phyloP scores from a whole-genome alignment of 92 coral and sea anemone species.

The Zoanthus gigantus region DNA sequence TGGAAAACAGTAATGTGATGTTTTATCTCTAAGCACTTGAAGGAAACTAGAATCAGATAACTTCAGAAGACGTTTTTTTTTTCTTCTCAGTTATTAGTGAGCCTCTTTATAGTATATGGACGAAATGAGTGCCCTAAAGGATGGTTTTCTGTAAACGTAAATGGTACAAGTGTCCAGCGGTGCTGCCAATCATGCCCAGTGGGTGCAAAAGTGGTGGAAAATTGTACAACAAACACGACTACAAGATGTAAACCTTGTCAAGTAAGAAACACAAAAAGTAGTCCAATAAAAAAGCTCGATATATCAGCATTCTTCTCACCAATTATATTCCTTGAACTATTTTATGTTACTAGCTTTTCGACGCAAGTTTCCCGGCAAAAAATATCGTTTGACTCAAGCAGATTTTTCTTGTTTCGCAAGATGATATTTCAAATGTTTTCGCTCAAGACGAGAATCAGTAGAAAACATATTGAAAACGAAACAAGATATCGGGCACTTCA shows the following conservation, averaged over 20 bases:
- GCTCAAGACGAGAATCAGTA: too few relatives aligned
- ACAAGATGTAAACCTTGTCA: slow-evolving; percentile 7
- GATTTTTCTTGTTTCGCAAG: too few relatives aligned
- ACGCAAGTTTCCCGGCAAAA: too few relatives aligned
- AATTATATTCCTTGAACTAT: too few relatives aligned
- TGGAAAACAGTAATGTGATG: background rate
- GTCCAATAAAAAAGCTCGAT: too few relatives aligned
- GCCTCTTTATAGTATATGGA: background rate
- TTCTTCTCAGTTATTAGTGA: background rate
- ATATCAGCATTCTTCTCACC: too few relatives aligned
- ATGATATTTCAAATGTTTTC: too few relatives aligned
- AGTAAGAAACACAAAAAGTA: background rate
- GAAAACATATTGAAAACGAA: too few relatives aligned
- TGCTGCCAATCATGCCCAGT: background rate
- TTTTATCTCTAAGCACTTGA: too few relatives aligned
- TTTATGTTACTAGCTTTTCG: too few relatives aligned
- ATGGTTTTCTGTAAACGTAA: background rate
- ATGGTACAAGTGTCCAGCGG: background rate
- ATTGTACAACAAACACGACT: background rate
- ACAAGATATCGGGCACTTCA: too few relatives aligned
- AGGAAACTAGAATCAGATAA: background rate
- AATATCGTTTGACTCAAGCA: too few relatives aligned
- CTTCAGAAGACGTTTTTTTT: background rate
- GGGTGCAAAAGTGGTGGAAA: background rate
- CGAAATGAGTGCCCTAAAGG: background rate